Evolutionary conservation across 2,113 vertebrate genomes (phyloP), one percentile per base, ranked within the genome.

Genomic region (Solea solea): DNA sequence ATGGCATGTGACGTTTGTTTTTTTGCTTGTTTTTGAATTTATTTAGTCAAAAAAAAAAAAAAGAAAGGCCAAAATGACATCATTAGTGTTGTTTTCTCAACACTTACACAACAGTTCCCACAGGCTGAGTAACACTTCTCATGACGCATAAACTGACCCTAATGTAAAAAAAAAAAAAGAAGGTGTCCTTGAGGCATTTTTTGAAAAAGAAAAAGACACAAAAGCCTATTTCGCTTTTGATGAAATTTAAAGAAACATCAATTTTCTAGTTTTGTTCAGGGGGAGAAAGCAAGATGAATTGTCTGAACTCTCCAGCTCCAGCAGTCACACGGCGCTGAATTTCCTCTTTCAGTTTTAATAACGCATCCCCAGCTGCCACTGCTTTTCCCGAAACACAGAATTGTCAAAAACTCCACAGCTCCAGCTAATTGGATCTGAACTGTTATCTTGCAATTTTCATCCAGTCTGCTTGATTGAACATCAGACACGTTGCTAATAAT

Each of bases 401-500:
- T 40, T 48, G 58, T 66, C 69, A 80, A 66, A 80, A 74, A 45
- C 57, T 45, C 65, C 72, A 74, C 48, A 66, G 41, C 69, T 59
- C 55, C 12, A 21, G 14, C 58, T 83, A 69, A 84, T 82, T 78
- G 50, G 12, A 14, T 61, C 56, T 13, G 48, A 70, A 67, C 49
- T 41, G 14, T 10, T 48, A 15, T 63, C 72, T 64, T 28, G 25
- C 14, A 34, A 15, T 63, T 61, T 55, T 48, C 0, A 2, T 58
- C 52, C 60, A 28, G 21, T 34, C 61, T 53, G 60, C 45, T 58
- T 76, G 76, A 78, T 74, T 78, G 58, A 82, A 66, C 69, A 54
- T 57, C 21, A 27, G 63, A 69, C 56, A 41, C 54, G 50, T 73
- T 72, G 48, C 56, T 46, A 49, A 72, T 75, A 80, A 85, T 89